phyloP scores from a whole-genome alignment of 2,797 vertebrate genomes.

The Darevskia mixta region DNA sequence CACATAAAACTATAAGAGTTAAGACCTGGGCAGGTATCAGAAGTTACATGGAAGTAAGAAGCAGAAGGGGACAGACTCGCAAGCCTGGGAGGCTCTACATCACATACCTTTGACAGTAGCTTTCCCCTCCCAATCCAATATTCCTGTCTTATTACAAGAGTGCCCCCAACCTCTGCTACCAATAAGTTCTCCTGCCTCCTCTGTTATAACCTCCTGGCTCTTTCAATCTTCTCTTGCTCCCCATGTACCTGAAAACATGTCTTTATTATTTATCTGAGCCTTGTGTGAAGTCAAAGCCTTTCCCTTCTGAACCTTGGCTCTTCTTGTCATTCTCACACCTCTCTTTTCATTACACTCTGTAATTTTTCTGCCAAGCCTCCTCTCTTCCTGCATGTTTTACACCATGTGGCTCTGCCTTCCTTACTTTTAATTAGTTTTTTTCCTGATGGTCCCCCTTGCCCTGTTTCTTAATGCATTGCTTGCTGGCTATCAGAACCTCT shows the following conservation, averaged over 20 bases:
- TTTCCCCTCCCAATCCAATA: not conserved
- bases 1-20: conserved; percentile 1
- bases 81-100: not conserved
- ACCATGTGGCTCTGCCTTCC: conserved; percentile 61
- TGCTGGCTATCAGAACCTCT: conserved; percentile 64
- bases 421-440: conserved; percentile 73
- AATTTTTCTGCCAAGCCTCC: conserved; percentile 46
- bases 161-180: not conserved
- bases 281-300: conserved; percentile 6
- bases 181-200: not conserved
- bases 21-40: not conserved
- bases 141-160: not conserved
- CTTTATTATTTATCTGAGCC: conserved; percentile 49
- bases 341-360: conserved; percentile 39
- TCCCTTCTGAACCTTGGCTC: conserved; percentile 45
- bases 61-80: not conserved
- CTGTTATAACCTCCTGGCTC: not conserved
- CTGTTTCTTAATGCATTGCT: conserved; percentile 70
- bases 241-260: not conserved
- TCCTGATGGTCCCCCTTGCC: conserved; percentile 54
- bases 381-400: conserved; percentile 59
- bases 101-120: not conserved
- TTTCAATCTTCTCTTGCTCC: conserved; percentile 6
- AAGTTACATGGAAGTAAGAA: not conserved
- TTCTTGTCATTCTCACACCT: conserved; percentile 15